A percentile compares a stretch with the other conserved stretches of the same genome.
These are phyloP conservation scores for Cantharis nigra DNA, from an alignment of 2,888 invertebrate genomes.

Conservation along the genomic window DNA sequence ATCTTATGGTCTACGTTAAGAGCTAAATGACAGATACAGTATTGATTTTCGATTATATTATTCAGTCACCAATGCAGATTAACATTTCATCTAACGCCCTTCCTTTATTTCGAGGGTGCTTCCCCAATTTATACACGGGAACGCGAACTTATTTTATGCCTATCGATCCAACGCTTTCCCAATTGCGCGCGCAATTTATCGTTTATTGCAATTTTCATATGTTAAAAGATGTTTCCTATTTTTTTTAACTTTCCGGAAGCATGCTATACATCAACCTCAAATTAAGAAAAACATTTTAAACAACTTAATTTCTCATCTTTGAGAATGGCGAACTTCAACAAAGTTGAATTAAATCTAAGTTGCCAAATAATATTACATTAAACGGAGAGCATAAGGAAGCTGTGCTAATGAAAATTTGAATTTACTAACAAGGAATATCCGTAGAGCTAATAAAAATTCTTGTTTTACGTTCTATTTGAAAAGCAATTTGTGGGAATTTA, in stretches of 20 bases:
- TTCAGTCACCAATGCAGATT: slow-evolving; percentile 30
- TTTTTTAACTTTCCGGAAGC: neutral
- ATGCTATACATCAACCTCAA: too few species aligned
- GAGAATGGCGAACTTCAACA: too few species aligned
- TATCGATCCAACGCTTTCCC: neutral
- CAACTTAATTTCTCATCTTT: too few species aligned
- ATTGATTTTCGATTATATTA: slow-evolving; percentile 45
- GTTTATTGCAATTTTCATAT: slow-evolving; percentile 9
- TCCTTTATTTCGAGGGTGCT: slow-evolving; percentile 26
- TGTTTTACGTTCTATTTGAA: neutral
- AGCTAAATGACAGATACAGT: slow-evolving; percentile 37
- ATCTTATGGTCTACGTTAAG: slow-evolving; percentile 10
- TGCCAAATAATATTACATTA: neutral
- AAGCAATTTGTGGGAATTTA: neutral
- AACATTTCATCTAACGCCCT: slow-evolving; percentile 30
- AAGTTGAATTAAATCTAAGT: neutral
- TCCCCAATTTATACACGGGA: slow-evolving; percentile 21
- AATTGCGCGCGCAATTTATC: neutral
- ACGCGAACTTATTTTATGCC: slow-evolving; percentile 5
- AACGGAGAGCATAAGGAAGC: neutral
- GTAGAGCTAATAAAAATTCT: neutral
- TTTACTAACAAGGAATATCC: neutral
- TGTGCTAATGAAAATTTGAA: neutral
- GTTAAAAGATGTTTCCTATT: neutral
- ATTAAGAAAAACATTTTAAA: too few species aligned